Conservation (phyloP, 2,888 invertebrate genomes). For the Ceraclea dissimilis region DNA sequence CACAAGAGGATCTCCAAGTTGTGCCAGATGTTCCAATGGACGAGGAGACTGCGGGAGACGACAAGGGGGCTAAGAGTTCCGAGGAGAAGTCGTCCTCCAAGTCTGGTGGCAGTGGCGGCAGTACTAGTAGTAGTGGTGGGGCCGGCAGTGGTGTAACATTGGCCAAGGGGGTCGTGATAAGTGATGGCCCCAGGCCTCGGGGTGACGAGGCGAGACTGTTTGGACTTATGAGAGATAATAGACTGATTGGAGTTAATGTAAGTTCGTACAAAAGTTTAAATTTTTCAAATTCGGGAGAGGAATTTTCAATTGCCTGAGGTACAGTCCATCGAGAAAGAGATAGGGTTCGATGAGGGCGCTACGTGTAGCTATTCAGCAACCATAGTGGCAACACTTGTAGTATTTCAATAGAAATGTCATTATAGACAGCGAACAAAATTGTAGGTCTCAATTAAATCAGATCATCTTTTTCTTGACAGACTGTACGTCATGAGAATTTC, state of each 20-base stretch:
- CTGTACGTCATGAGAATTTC: too few relatives aligned
- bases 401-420: too few relatives aligned
- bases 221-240: constrained; percentile 24
- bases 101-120: background rate
- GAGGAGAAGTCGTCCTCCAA: constrained; percentile 9
- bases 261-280: constrained; percentile 29
- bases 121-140: background rate
- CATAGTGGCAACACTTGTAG: too few relatives aligned
- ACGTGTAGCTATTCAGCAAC: too few relatives aligned
- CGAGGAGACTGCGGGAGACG: constrained; percentile 2
- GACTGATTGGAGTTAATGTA: constrained; percentile 34
- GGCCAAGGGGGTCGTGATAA: background rate
- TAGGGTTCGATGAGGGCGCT: too few relatives aligned
- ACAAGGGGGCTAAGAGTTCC: background rate
- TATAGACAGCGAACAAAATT: too few relatives aligned
- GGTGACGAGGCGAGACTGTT: constrained; percentile 18
- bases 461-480: too few relatives aligned
- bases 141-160: background rate
- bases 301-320: too few relatives aligned
- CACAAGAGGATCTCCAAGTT: constrained; percentile 47
- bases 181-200: constrained; percentile 10
- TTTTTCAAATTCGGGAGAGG: too few relatives aligned
- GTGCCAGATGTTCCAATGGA: constrained; percentile 45
- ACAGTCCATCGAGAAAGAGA: too few relatives aligned
- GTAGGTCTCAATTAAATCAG: too few relatives aligned